These are phyloP conservation scores for Oryzaephilus surinamensis DNA, from an alignment of 1,140 invertebrate genomes.

Conservation along the genomic window DNA sequence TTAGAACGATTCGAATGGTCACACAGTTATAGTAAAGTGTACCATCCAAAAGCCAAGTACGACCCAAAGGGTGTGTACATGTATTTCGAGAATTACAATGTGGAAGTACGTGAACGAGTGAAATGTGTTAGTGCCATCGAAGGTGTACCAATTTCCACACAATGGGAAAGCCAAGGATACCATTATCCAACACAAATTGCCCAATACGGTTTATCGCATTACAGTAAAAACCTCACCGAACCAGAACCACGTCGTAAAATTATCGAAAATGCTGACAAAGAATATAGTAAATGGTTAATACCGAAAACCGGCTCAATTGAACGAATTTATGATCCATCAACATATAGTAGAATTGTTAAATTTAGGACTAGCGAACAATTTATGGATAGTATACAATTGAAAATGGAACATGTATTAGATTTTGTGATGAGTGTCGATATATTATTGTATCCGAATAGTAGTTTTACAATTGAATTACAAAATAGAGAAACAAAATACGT, in stretches of 20 bases:
- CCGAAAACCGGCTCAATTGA: slow-evolving; percentile 52
- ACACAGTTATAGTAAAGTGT: slow-evolving; percentile 88
- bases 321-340: slow-evolving; percentile 46
- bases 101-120: slow-evolving; percentile 87
- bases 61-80: slow-evolving; percentile 82
- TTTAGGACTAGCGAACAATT: slow-evolving; percentile 61
- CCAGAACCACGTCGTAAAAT: slow-evolving; percentile 56
- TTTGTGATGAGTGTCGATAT: slow-evolving; percentile 71
- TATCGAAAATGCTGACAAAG: slow-evolving; percentile 59
- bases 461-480: slow-evolving; percentile 65
- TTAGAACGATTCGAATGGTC: slow-evolving; percentile 82
- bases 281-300: slow-evolving; percentile 54
- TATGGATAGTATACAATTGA: slow-evolving; percentile 55
- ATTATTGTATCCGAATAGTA: slow-evolving; percentile 63
- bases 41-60: slow-evolving; percentile 78
- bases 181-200: slow-evolving; percentile 98
- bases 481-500: slow-evolving; percentile 64
- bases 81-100: slow-evolving; percentile 96
- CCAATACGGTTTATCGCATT: slow-evolving; percentile 94
- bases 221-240: slow-evolving; percentile 86
- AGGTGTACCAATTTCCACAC: slow-evolving; percentile 87
- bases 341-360: slow-evolving; percentile 49
- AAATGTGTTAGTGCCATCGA: slow-evolving; percentile 89
- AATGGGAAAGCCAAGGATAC: slow-evolving; percentile 90
- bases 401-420: slow-evolving; percentile 61